Evolutionary conservation across 2,888 invertebrate genomes (phyloP).

Genomic region (Formica aserva): DNA sequence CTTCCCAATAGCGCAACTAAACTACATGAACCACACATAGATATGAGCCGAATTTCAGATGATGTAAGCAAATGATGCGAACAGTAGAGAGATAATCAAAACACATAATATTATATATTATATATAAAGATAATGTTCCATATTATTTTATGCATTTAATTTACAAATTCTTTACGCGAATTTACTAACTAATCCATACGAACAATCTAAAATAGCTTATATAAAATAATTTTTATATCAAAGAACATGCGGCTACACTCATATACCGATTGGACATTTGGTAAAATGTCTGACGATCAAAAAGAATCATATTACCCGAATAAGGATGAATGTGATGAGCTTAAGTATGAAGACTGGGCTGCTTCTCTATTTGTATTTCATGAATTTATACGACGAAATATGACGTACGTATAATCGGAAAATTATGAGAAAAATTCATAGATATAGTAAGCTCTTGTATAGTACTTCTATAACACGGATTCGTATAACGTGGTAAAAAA

Average conservation of each 20-base stretch:
- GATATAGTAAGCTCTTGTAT: not conserved
- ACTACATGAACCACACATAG: constrained; percentile 18
- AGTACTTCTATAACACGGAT: not conserved
- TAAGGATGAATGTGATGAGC: constrained; percentile 41
- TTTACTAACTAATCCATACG: not conserved
- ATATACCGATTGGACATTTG: constrained; percentile 8
- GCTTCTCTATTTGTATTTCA: constrained; percentile 38
- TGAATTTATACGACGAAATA: constrained; percentile 41
- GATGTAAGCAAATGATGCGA: constrained; percentile 17
- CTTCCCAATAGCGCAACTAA: constrained; percentile 39
- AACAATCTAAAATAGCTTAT: not conserved
- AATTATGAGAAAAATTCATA: not conserved
- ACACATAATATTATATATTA: not conserved
- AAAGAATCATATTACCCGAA: constrained; percentile 34
- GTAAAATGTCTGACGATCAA: constrained; percentile 26
- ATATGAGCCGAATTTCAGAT: constrained; percentile 17
- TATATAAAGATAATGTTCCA: not conserved
- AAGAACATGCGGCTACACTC: not conserved
- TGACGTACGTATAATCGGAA: constrained; percentile 29
- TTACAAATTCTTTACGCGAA: not conserved
- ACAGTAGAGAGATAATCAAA: not conserved
- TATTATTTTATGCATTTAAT: not conserved
- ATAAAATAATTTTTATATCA: constrained; percentile 14
- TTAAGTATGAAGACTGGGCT: constrained; percentile 45
- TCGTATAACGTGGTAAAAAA: not conserved